Evolutionary conservation across 2,113 vertebrate species (phyloP).

Genomic region (Eretmochelys imbricata): DNA sequence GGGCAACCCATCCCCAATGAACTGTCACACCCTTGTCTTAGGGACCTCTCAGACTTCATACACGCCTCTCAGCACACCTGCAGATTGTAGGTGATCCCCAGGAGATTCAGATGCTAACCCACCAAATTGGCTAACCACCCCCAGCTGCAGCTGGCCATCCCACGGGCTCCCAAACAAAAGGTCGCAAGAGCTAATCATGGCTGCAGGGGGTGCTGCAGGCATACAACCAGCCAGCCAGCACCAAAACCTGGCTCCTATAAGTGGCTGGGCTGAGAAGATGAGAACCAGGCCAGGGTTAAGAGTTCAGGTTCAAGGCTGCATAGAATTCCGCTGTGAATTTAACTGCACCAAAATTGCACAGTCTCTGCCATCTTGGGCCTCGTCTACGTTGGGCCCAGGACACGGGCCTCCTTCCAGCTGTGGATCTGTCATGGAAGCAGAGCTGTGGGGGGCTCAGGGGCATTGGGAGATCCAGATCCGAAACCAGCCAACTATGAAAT

Average conservation of each 20-base stretch:
- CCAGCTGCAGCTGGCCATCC: too few relatives aligned
- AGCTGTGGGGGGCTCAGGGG: not conserved
- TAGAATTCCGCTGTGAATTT: not conserved
- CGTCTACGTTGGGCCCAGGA: not conserved
- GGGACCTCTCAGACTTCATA: not conserved
- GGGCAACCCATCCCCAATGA: not conserved
- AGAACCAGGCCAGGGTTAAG: not conserved
- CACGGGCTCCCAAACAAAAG: not conserved
- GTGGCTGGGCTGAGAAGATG: not conserved
- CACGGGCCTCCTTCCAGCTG: not conserved
- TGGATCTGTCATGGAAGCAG: not conserved
- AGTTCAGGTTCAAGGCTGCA: not conserved
- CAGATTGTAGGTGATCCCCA: not conserved
- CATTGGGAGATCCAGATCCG: not conserved
- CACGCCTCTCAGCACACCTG: not conserved
- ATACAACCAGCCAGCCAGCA: not conserved
- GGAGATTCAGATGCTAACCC: not conserved
- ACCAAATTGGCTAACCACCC: too few relatives aligned
- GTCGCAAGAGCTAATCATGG: not conserved
- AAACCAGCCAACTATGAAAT: not conserved
- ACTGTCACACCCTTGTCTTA: not conserved
- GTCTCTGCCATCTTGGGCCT: not conserved
- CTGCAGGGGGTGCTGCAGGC: not conserved
- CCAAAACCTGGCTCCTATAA: not conserved
- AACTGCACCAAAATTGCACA: not conserved